Conservation (phyloP, 2,888 invertebrate species). For the Zaprionus bogoriensis region DNA sequence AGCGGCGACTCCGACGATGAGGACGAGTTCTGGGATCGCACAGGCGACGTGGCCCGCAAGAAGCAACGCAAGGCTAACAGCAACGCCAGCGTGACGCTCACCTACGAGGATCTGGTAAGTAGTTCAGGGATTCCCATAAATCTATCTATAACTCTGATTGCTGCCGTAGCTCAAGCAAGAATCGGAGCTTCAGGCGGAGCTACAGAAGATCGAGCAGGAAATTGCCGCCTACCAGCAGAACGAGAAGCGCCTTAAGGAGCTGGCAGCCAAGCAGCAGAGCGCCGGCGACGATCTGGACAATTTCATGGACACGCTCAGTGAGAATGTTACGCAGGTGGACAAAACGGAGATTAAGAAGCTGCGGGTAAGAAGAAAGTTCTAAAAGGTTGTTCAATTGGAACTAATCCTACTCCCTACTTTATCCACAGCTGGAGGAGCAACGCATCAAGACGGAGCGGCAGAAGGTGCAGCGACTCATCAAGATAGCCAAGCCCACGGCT, state of each 20-base stretch:
- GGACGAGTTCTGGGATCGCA: slow-evolving; percentile 96
- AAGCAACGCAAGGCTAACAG: slow-evolving; percentile 86
- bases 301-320: slow-evolving; percentile 89
- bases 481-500: slow-evolving; percentile 88
- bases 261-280: slow-evolving; percentile 47
- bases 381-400: not conserved
- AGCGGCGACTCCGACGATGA: slow-evolving; percentile 95
- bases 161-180: slow-evolving; percentile 75
- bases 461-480: slow-evolving; percentile 88
- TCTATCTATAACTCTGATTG: not conserved
- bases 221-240: slow-evolving; percentile 83
- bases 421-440: slow-evolving; percentile 85
- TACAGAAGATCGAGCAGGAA: slow-evolving; percentile 85
- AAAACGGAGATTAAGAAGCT: slow-evolving; percentile 87
- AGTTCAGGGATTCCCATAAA: not conserved
- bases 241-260: slow-evolving; percentile 80
- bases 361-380: slow-evolving; percentile 79
- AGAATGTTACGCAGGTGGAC: slow-evolving; percentile 84
- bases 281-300: slow-evolving; percentile 90
- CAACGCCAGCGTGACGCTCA: slow-evolving; percentile 82
- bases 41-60: slow-evolving; percentile 95
- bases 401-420: not conserved
- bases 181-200: slow-evolving; percentile 84
- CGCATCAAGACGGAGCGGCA: slow-evolving; percentile 88
- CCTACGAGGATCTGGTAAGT: slow-evolving; percentile 87